Conservation (phyloP, 2,113 vertebrate genomes). For the Alectura lathami region DNA sequence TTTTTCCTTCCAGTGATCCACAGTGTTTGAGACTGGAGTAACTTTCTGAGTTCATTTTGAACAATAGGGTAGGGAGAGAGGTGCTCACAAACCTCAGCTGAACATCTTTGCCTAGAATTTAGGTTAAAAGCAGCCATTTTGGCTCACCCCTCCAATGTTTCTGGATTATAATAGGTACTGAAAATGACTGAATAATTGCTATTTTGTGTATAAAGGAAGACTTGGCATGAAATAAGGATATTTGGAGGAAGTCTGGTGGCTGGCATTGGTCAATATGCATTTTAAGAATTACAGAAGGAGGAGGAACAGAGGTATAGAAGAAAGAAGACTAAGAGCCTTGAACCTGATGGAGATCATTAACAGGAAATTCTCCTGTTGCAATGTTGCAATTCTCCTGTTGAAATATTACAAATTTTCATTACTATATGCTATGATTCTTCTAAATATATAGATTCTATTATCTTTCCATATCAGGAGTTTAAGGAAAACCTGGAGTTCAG, state of each 20-base stretch:
- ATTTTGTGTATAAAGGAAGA: not conserved
- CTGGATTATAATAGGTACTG: not conserved
- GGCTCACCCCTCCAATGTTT: rapidly evolving
- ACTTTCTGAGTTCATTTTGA: not conserved
- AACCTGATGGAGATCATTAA: not conserved
- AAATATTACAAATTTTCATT: not conserved
- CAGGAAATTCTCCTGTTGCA: not conserved
- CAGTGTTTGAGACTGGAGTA: not conserved
- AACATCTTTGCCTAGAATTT: not conserved
- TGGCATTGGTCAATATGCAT: not conserved
- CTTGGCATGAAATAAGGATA: not conserved
- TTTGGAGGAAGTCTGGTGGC: not conserved
- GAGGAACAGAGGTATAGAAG: not conserved
- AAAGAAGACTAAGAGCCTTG: not conserved
- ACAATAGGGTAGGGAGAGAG: not conserved
- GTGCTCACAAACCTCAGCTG: not conserved
- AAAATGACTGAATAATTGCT: not conserved
- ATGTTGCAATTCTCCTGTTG: not conserved
- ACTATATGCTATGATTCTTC: not conserved
- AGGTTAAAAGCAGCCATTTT: not conserved
- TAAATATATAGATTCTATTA: not conserved
- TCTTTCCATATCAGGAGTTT: not conserved
- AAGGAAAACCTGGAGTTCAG: not conserved
- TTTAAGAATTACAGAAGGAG: not conserved
- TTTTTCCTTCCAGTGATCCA: not conserved